These are phyloP conservation scores for Bos taurus DNA, from an alignment of 2,113 vertebrate genomes.

Conservation along the genomic window DNA sequence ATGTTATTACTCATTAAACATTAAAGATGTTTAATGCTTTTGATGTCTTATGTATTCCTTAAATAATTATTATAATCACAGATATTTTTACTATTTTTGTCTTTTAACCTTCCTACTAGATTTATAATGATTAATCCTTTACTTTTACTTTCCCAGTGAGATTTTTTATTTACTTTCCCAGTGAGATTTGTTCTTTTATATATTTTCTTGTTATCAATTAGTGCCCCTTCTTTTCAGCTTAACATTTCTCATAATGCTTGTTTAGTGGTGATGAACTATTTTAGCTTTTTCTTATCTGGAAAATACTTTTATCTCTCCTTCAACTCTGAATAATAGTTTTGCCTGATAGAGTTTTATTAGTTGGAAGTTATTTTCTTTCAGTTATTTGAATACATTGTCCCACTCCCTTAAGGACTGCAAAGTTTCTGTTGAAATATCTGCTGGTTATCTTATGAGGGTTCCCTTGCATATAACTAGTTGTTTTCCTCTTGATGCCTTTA, in stretches of 20 bases:
- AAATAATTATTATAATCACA: not conserved
- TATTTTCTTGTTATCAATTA: not conserved
- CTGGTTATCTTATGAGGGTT: not conserved
- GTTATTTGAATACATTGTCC: not conserved
- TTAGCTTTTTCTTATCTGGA: not conserved
- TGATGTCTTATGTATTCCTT: not conserved
- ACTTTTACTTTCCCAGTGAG: not conserved
- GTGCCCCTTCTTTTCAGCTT: not conserved
- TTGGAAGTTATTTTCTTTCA: not conserved
- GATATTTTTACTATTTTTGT: not conserved
- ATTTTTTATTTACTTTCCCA: not conserved
- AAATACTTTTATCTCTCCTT: not conserved
- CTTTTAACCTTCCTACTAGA: not conserved
- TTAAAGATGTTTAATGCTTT: not conserved
- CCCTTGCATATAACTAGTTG: not conserved
- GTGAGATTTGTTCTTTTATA: not conserved
- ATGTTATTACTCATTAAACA: not conserved
- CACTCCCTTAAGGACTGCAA: not conserved
- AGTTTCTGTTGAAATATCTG: not conserved
- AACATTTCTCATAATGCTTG: not conserved
- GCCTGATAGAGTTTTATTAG: not conserved
- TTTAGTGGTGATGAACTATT: not conserved
- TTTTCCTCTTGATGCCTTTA: not conserved
- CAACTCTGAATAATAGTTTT: not conserved
- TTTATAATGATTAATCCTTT: not conserved